phyloP scores from a whole-genome alignment of 2,113 vertebrate genomes.

The Phocoena sinus region DNA sequence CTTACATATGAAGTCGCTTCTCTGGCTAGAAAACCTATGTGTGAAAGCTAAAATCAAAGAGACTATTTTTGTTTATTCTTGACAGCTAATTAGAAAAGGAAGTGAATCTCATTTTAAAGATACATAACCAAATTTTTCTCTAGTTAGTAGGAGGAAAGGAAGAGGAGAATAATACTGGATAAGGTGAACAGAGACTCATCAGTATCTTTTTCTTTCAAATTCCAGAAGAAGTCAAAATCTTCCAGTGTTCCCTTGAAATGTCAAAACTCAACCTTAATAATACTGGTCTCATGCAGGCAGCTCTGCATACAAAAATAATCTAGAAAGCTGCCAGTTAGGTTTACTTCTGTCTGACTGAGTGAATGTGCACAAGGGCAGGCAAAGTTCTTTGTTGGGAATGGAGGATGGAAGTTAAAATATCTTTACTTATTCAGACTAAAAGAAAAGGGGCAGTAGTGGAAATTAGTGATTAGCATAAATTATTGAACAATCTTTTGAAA shows the following conservation, averaged over 20 bases:
- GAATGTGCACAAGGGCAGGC: slow-evolving; percentile 36
- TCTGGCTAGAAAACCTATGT: slow-evolving; percentile 35
- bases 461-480: slow-evolving; percentile 58
- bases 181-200: background rate
- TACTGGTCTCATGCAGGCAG: background rate
- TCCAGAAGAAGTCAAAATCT: slow-evolving; percentile 52
- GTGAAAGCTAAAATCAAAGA: slow-evolving; percentile 26
- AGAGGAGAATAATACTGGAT: background rate
- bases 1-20: slow-evolving; percentile 27
- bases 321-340: slow-evolving; percentile 33
- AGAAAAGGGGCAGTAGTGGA: background rate
- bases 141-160: background rate
- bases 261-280: slow-evolving; percentile 60
- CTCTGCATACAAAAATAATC: slow-evolving; percentile 32
- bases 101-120: slow-evolving; percentile 48
- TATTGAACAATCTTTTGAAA: slow-evolving; percentile 58
- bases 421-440: slow-evolving; percentile 38
- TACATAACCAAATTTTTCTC: background rate
- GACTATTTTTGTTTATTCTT: slow-evolving; percentile 63
- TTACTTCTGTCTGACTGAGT: slow-evolving; percentile 35
- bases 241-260: slow-evolving; percentile 48
- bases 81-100: slow-evolving; percentile 61
- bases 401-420: slow-evolving; percentile 30
- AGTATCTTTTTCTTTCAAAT: slow-evolving; percentile 42
- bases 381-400: background rate